Base-by-base conservation (phyloP, 1,140 invertebrate genomes). In the Cataglyphis hispanica region DNA sequence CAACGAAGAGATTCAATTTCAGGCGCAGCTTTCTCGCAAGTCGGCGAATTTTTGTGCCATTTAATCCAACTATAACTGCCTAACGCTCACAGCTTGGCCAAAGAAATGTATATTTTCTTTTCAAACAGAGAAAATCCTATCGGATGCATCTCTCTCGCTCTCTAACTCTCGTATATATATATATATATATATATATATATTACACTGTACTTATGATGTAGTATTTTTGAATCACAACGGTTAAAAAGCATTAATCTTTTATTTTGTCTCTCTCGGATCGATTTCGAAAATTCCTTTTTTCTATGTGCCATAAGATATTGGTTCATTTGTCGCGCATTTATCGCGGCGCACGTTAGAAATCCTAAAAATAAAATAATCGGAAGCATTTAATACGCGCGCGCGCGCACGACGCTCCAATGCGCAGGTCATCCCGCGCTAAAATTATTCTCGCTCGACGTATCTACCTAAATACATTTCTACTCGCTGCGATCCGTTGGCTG, bases 281-380 rank as follows among this genome's bases (percentile, higher is more conserved):
- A 5, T 11, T 61, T 40, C 22, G n/a, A 58, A n/a, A 43, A n/a
- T 58, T 19, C 25, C 13, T 85, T 86, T 16, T 5, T 22, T 66
- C 25, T 7, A 34, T 66, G 25, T 16, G 34, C 16, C 16, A 34
- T 70, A 31, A 31, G 46, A 40, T 11, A 27, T 67, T 22, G n/a
- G 16, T 70, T 27, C 25, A n/a, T 58, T 81, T 72, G 43, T 60
- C 78, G 25, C 64, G 7, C 40, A 81, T 81, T 81, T 81, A 90
- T 69, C 89, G 81, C 88, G 87, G 46, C 86, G 46, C 46, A 3
- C 16, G 86, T 85, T 85, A 88, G 40, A 92, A 92, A 88, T 92
- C 90, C 93, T 94, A 95, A 94, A 94, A 94, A 95, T 94, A 94
- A 95, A 93, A 93, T 94, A 94, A 95, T 94, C 93, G 92, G 91